Base-by-base conservation (phyloP, 2,888 invertebrate species). In the Agrenia bidenticulata region DNA sequence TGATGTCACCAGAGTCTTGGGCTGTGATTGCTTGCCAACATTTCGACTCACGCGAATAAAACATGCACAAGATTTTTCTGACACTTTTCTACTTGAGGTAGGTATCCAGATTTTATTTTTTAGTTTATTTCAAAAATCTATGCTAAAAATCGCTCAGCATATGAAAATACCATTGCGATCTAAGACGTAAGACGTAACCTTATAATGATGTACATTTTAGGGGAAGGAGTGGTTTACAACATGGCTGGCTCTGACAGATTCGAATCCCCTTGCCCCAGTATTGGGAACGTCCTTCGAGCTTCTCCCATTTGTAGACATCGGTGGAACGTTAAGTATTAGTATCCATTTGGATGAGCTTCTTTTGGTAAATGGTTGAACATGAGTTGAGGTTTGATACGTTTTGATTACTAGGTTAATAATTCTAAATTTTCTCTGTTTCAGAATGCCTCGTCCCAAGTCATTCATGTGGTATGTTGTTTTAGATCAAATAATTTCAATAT, bases 171-270 rank as follows among this genome's bases (percentile, higher is more conserved):
- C n/a, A n/a, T n/a, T n/a, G n/a, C n/a, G n/a, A n/a, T n/a, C n/a
- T 21, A n/a, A 19, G 41, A 7, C 2, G 11, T 4, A 2, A 13
- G 27, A 4, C 13, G 17, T 50, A 9, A 50, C 50, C 9, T 19
- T 17, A 50, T 17, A 17, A 50, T 50, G 50, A 17, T 50, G 9
- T 13, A 50, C 9, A 11, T 73, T 77, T 24, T 64, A 83, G 81
- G 81, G 81, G n/a, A 78, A 79, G 67, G 81, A 82, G 60, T 80
- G 81, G 80, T 78, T 81, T 65, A 81, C 81, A 11, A 80, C 82
- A 2, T 82, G 81, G 81, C 67, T 82, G 32, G 78, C 80, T 41
- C 73, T 83, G 39, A 79, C 79, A 1, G 81, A 81, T 67, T 64
- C 70, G 17, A 77, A 75, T 63, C 81, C 81, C 15, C 78, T 81